These are phyloP conservation scores for Gavialis gangeticus DNA, from an alignment of 2,113 vertebrate genomes.

Conservation along the genomic window DNA sequence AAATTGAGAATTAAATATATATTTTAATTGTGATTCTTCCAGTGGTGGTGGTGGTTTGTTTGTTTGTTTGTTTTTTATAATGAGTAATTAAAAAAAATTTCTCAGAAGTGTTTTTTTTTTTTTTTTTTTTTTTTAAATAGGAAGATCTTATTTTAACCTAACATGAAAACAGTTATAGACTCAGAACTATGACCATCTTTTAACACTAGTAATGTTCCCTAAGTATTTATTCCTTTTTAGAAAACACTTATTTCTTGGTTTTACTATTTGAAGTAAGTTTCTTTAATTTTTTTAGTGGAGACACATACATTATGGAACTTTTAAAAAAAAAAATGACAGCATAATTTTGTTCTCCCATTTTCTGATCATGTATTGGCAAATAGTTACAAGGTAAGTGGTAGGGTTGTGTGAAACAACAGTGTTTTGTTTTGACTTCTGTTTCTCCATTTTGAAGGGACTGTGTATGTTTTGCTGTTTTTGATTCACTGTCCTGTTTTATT, in stretches of 20 bases:
- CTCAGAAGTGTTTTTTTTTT: no score
- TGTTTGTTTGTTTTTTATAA: neutral
- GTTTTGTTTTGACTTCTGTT: no score
- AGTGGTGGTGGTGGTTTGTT: neutral
- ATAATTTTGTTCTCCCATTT: neutral
- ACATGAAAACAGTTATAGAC: neutral
- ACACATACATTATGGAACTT: neutral
- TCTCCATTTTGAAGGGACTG: no score
- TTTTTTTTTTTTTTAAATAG: neutral
- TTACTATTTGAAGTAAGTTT: neutral
- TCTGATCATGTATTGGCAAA: neutral
- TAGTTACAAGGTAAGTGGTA: neutral
- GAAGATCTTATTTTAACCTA: neutral
- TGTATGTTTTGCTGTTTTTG: no score
- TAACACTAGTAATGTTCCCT: no score
- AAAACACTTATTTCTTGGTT: neutral
- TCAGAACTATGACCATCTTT: no score
- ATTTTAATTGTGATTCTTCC: neutral
- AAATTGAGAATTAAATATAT: neutral
- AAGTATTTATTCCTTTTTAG: neutral
- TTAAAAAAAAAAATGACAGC: neutral
- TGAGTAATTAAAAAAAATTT: no score
- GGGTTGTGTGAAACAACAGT: no score
- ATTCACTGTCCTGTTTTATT: no score
- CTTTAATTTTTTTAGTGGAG: neutral